Evolutionary conservation across 2,888 invertebrate genomes (phyloP).

Genomic region (Tiliacea citrago): DNA sequence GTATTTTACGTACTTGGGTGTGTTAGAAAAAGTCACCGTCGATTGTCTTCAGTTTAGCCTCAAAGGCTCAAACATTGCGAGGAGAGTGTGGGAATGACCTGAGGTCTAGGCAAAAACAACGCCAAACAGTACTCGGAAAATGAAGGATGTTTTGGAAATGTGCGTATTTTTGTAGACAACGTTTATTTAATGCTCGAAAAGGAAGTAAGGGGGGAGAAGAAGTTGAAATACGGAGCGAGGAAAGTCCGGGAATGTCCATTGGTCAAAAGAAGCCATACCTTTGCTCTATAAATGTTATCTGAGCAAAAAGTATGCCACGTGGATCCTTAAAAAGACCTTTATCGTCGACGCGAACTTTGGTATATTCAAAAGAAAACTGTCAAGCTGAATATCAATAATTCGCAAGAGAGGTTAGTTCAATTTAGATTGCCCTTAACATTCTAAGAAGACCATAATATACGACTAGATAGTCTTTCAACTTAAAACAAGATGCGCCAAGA

Average conservation of each 20-base stretch:
- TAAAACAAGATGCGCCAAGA: not conserved
- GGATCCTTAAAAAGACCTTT: not conserved
- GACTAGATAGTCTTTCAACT: not conserved
- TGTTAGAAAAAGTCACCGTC: slow-evolving; percentile 69
- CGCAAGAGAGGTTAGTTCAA: not conserved
- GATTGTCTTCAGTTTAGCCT: slow-evolving; percentile 64
- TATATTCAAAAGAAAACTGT: not conserved
- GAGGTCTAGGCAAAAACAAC: slow-evolving; percentile 55
- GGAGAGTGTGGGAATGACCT: slow-evolving; percentile 65
- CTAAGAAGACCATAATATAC: not conserved
- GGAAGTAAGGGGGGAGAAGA: slow-evolving; percentile 9
- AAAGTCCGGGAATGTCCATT: not conserved
- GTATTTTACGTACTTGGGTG: slow-evolving; percentile 67
- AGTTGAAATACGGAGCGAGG: not conserved
- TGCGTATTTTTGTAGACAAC: slow-evolving; percentile 51
- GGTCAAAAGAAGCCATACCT: not conserved
- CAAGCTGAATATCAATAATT: not conserved
- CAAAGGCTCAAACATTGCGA: slow-evolving; percentile 66
- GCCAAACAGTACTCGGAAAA: slow-evolving; percentile 60
- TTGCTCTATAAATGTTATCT: not conserved
- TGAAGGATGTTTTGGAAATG: slow-evolving; percentile 63
- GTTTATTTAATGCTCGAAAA: slow-evolving; percentile 38
- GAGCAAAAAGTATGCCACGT: not conserved
- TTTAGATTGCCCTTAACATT: too few relatives aligned
- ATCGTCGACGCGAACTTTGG: too few relatives aligned